phyloP scores from a whole-genome alignment of 2,888 invertebrate species.

The Noctuana brunneofusca region DNA sequence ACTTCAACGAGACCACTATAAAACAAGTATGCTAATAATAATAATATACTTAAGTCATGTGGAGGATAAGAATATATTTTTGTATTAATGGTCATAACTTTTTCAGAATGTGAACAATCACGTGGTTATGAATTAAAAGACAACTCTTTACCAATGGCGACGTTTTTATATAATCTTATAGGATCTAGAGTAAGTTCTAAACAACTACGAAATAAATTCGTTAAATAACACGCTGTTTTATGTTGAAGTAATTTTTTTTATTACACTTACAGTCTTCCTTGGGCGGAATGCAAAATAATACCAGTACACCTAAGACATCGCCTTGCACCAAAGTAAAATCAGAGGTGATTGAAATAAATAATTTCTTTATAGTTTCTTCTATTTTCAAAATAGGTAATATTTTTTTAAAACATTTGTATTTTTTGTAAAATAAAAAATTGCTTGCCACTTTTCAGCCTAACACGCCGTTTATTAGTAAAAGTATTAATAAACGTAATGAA shows the following conservation, averaged over 20 bases:
- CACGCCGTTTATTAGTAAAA: background rate
- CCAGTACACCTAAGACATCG: constrained; percentile 22
- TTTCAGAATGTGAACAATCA: constrained; percentile 22
- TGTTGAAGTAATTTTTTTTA: background rate
- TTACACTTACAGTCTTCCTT: constrained; percentile 8
- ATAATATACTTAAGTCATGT: no score
- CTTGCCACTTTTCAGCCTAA: constrained; percentile 12
- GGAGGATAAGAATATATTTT: no score
- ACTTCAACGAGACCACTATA: constrained; percentile 20
- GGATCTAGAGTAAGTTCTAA: constrained; percentile 19
- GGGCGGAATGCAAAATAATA: constrained; percentile 3
- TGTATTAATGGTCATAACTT: no score
- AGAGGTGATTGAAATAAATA: constrained; percentile 6
- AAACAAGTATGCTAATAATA: constrained; percentile 8
- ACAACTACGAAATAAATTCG: background rate
- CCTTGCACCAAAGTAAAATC: constrained; percentile 12
- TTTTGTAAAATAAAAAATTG: background rate
- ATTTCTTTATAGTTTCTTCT: background rate
- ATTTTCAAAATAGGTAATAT: background rate
- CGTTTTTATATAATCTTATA: constrained; percentile 26
- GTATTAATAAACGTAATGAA: background rate
- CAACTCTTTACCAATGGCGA: constrained; percentile 12
- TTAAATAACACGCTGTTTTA: background rate
- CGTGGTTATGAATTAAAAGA: constrained; percentile 17
- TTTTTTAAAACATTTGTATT: background rate